Evolutionary conservation across 1,140 invertebrate genomes (phyloP).

Genomic region (Cydia strobilella): DNA sequence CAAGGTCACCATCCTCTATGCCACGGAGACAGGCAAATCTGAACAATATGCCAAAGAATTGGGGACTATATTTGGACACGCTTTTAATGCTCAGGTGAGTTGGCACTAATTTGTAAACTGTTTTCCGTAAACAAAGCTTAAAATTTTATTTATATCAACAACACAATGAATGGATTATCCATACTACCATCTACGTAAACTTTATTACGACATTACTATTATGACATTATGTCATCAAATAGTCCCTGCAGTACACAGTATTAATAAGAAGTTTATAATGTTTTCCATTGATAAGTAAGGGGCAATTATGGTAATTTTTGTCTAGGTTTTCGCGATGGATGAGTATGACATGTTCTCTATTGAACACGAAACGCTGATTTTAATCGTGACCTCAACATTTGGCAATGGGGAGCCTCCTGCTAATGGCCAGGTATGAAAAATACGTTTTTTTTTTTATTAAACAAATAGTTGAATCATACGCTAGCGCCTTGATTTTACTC

Average conservation of each 20-base stretch:
- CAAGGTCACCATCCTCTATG: slow-evolving; percentile 96
- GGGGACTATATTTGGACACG: slow-evolving; percentile 93
- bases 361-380: slow-evolving; percentile 94
- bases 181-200: too few relatives aligned
- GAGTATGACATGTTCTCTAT: slow-evolving; percentile 96
- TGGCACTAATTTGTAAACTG: slow-evolving; percentile 3
- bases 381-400: slow-evolving; percentile 97
- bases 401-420: slow-evolving; percentile 99
- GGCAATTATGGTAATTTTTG: slow-evolving; percentile 33
- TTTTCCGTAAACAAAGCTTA: too few relatives aligned
- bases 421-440: slow-evolving; percentile 83
- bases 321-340: slow-evolving; percentile 92
- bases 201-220: too few relatives aligned
- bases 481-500: too few relatives aligned
- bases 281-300: too few relatives aligned
- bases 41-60: slow-evolving; percentile 96
- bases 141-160: too few relatives aligned
- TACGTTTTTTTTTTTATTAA: not conserved
- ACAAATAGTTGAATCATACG: too few relatives aligned
- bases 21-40: slow-evolving; percentile 97
- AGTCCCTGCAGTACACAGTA: too few relatives aligned
- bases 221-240: too few relatives aligned
- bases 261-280: too few relatives aligned
- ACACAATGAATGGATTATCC: too few relatives aligned
- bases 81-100: slow-evolving; percentile 94